phyloP scores from a whole-genome alignment of 2,888 invertebrate genomes.

The Plagodis dolabraria region DNA sequence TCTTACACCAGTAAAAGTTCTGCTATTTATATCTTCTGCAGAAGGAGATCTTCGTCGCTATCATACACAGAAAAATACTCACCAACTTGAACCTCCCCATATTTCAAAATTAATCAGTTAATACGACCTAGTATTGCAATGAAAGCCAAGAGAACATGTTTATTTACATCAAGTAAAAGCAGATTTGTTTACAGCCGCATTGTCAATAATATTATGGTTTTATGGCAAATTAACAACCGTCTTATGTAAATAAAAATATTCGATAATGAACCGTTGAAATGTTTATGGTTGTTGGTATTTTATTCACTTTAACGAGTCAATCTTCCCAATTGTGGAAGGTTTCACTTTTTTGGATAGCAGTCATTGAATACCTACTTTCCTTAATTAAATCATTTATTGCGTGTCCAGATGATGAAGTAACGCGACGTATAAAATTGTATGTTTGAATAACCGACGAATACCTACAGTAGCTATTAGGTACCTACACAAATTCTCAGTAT shows the following conservation, averaged over 20 bases:
- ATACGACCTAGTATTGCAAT: neutral
- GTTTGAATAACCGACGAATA: too few species aligned
- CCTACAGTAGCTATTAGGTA: too few species aligned
- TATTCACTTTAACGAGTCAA: conserved; percentile 32
- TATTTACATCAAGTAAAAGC: conserved; percentile 1
- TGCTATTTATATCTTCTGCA: too few species aligned
- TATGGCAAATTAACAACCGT: conserved; percentile 16
- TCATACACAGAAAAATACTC: too few species aligned
- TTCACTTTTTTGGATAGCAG: conserved; percentile 8
- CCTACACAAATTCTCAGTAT: too few species aligned
- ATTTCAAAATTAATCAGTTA: too few species aligned
- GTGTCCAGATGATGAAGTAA: too few species aligned
- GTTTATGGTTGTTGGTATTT: conserved; percentile 25
- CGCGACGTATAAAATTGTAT: too few species aligned
- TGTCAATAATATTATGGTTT: conserved; percentile 14
- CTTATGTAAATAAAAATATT: conserved; percentile 27
- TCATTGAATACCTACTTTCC: neutral
- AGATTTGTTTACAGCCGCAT: conserved; percentile 8
- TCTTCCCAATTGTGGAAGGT: conserved; percentile 19
- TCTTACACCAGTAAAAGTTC: too few species aligned
- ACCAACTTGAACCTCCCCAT: too few species aligned
- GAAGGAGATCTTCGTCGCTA: too few species aligned
- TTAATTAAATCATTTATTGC: neutral
- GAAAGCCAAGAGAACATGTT: conserved; percentile 6
- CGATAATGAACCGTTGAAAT: conserved; percentile 27